These are phyloP conservation scores for Parthenolecanium corni DNA, from an alignment of 2,888 invertebrate genomes.

Conservation along the genomic window DNA sequence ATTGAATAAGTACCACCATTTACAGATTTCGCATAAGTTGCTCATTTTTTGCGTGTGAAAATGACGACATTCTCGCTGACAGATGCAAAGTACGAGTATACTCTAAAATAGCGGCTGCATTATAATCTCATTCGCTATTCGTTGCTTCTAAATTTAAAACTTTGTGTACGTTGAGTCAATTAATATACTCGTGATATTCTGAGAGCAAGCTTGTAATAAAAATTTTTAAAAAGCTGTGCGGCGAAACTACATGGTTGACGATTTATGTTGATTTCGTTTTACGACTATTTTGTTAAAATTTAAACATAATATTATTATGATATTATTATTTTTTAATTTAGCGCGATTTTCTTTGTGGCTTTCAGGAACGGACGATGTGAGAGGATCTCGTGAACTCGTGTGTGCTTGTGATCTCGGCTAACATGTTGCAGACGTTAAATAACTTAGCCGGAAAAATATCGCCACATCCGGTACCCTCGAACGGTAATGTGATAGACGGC, in stretches of 20 bases:
- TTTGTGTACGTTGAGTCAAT: slow-evolving; percentile 24
- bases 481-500: slow-evolving; percentile 30
- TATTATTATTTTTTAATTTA: no score
- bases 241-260: no score
- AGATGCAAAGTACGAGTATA: background rate
- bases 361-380: slow-evolving; percentile 5
- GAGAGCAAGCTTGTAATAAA: no score
- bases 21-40: background rate
- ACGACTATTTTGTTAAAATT: no score
- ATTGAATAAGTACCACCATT: no score
- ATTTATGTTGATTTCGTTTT: no score
- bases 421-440: slow-evolving; percentile 77
- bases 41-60: background rate
- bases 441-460: slow-evolving; percentile 82
- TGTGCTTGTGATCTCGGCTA: slow-evolving; percentile 33
- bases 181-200: slow-evolving; percentile 16
- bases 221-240: no score
- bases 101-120: background rate
- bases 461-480: slow-evolving; percentile 40
- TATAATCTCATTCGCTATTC: background rate
- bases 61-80: background rate
- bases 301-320: no score
- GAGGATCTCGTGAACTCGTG: background rate
- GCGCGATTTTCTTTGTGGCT: background rate
- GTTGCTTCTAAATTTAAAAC: slow-evolving; percentile 24